Conservation (phyloP, 2,888 invertebrate species). For the Lasioglossum morio region DNA sequence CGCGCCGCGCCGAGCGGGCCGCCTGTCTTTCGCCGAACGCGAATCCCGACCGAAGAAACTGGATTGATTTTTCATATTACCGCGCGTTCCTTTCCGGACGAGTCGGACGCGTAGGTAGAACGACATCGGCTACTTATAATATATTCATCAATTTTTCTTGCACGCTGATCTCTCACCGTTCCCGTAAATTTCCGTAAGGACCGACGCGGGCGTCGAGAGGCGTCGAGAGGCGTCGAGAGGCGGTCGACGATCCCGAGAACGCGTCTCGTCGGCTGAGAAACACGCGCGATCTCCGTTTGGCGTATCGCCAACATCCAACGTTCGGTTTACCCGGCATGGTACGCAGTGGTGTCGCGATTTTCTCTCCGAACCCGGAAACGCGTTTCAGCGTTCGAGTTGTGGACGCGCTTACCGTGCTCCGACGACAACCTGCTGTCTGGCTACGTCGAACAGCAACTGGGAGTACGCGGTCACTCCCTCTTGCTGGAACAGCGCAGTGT, state of each 20-base stretch:
- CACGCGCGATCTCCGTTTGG: conserved; percentile 2
- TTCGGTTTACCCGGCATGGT: conserved; percentile 10
- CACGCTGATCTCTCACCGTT: background rate
- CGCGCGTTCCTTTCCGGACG: conserved; percentile 26
- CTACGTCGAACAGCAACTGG: conserved; percentile 94
- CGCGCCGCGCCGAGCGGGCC: background rate
- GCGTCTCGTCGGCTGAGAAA: background rate
- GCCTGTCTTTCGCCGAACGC: background rate
- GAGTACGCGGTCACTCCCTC: conserved; percentile 91
- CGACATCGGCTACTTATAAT: conserved; percentile 53
- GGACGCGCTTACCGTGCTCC: conserved; percentile 91
- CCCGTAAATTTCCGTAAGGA: background rate
- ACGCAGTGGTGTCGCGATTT: background rate
- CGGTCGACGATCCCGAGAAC: conserved; percentile 2
- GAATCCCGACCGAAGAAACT: background rate
- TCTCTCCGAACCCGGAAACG: background rate
- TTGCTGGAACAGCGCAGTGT: conserved; percentile 87
- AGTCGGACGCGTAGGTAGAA: conserved; percentile 53
- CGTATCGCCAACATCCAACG: conserved; percentile 30
- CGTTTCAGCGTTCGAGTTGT: background rate
- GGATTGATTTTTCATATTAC: background rate
- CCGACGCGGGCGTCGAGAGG: too few species aligned
- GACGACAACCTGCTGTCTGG: conserved; percentile 94
- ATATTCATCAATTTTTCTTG: conserved; percentile 65
- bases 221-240: too few species aligned